These are phyloP conservation scores for Alitta virens DNA, from an alignment of 2,888 invertebrate species.

Conservation along the genomic window DNA sequence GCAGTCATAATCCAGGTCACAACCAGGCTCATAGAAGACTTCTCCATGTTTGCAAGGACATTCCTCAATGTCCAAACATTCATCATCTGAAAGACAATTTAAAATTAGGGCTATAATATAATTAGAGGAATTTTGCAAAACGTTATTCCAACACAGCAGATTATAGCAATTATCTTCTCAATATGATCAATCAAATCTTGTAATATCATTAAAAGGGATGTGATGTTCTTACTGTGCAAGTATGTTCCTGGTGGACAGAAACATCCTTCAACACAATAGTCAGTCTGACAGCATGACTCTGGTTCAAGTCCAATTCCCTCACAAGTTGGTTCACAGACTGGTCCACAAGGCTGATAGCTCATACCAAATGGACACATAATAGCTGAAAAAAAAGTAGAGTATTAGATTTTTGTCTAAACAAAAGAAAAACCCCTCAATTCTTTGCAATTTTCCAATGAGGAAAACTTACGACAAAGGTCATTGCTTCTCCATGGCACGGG, in stretches of 20 bases:
- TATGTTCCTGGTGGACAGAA: slow-evolving; percentile 42
- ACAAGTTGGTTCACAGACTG: slow-evolving; percentile 79
- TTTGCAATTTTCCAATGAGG: too few relatives aligned
- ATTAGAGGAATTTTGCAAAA: too few relatives aligned
- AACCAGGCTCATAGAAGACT: not conserved
- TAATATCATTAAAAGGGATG: too few relatives aligned
- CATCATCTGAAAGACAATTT: too few relatives aligned
- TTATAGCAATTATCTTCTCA: too few relatives aligned
- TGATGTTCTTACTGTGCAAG: slow-evolving; percentile 26
- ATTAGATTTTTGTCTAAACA: too few relatives aligned
- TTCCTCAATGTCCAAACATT: not conserved
- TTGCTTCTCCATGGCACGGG: slow-evolving; percentile 78
- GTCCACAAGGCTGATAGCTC: slow-evolving; percentile 76
- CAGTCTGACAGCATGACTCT: slow-evolving; percentile 33
- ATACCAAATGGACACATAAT: slow-evolving; percentile 85
- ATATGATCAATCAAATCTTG: too few relatives aligned
- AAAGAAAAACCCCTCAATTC: too few relatives aligned
- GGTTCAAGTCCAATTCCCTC: slow-evolving; percentile 29
- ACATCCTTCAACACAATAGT: slow-evolving; percentile 45
- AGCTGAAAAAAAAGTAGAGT: slow-evolving; percentile 63
- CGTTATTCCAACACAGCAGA: too few relatives aligned
- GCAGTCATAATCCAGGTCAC: not conserved
- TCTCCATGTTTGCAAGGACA: not conserved
- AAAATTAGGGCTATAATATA: too few relatives aligned
- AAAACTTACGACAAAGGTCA: slow-evolving; percentile 76